Base-by-base conservation (phyloP, 2,888 invertebrate species). In the Gonocerus acuteangulatus region DNA sequence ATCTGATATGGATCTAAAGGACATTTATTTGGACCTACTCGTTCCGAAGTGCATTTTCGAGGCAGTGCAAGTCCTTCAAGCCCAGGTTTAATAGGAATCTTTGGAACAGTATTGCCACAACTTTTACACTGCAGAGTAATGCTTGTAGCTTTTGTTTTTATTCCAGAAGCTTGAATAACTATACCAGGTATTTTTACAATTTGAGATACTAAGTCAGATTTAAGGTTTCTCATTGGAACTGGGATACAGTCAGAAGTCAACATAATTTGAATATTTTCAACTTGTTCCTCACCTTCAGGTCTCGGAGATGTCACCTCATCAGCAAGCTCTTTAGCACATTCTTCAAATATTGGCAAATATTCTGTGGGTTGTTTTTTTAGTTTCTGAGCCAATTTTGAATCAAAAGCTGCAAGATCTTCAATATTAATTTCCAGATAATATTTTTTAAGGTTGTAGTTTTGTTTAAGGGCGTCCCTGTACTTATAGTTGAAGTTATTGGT, bases 1-100 rank as follows among this genome's bases (percentile, higher is more conserved):
- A 99, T 95, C 74, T 94, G 95, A 74, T 91, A 99, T 1, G 99
- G 99, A 77, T 99, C 99, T 60, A 96, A 73, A 0, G 97, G 96
- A 72, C 99, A 99, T 71, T 90, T 90, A 0, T 90, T 89, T 58
- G 89, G 79, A 22, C 95, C 95, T 64, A 90, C 87, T 79, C 94
- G 93, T 72, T 95, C 95, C 15, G 91, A 89, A 70, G 84, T 87
- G 74, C 99, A 99, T 76, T 89, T 94, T 64, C 97, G 82, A 0
- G 99, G 99, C 76, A 99, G 77, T 1, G 89, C 83, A 77, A 94
- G 96, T 1, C 97, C 97, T 72, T 99, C 99, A 4, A 99, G 76
- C 1, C 99, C 99, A 6, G 96, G 92, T 72, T 91, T 93, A 0
- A 99, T 87, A 22, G 85, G 79, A 58, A 97, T 80, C 74, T 97